These are phyloP conservation scores for Tylochromis polylepis DNA, from an alignment of 2,113 vertebrate genomes.

Conservation along the genomic window DNA sequence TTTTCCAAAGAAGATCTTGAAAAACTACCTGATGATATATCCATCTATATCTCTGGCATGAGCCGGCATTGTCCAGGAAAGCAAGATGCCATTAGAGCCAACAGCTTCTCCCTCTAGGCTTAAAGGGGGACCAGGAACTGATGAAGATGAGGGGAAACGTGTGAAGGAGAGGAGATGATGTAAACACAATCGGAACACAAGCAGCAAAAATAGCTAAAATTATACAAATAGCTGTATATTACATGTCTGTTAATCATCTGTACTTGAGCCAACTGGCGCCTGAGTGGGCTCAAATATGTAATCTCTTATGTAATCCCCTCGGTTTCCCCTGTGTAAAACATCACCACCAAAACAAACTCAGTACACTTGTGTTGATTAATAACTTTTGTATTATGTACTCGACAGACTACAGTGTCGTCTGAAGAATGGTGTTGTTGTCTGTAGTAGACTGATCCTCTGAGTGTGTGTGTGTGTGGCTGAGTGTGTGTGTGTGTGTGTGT, in stretches of 20 bases:
- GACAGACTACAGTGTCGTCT: background rate
- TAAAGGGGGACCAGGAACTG: conserved; percentile 80
- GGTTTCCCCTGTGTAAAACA: background rate
- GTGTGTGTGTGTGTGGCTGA: background rate
- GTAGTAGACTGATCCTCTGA: background rate
- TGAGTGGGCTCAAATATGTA: background rate
- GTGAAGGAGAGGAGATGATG: background rate
- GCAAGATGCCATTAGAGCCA: conserved; percentile 90
- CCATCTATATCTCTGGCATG: conserved; percentile 73
- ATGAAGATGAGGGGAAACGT: conserved; percentile 28
- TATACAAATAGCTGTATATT: background rate
- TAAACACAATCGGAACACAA: background rate
- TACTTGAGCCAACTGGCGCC: background rate
- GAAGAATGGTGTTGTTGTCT: conserved; percentile 14
- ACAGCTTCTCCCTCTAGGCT: conserved; percentile 85
- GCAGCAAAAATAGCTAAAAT: background rate
- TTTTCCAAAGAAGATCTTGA: background rate
- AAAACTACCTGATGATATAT: conserved; percentile 79
- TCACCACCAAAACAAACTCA: background rate
- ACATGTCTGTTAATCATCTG: background rate
- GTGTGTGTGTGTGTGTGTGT: background rate
- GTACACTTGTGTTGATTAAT: background rate
- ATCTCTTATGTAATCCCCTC: background rate
- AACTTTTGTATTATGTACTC: background rate
- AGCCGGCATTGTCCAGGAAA: conserved; percentile 82